Evolutionary conservation across 92 coral and sea anemone species (phyloP), one percentile per base, ranked within the genome.

Genomic region (Pocillopora grandis): DNA sequence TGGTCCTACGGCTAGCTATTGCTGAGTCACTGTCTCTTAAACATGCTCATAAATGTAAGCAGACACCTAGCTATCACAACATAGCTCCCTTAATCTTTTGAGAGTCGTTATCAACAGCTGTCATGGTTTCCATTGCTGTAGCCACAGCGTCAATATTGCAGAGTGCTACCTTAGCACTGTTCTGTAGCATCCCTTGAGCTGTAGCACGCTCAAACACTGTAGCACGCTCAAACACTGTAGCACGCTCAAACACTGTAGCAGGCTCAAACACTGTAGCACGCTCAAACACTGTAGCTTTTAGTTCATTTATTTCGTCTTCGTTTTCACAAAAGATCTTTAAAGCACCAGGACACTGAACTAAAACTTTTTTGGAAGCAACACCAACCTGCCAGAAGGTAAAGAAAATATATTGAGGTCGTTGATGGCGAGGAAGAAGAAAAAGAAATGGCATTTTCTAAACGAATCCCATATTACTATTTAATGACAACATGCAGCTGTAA

Each of bases 11-110:
- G 52, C 52, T 1, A 42, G 52, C 52, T 42, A 42, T 7, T 42
- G 52, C 52, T 7, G 8, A 7, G 52, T 42, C 8, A 42, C 8
- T 42, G 52, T 7, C 52, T 42, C 52, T 3, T 3, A 42, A 7
- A 7, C 52, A 42, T 42, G 52, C 5, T 42, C 12, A 27, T 67
- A 31, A 12, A 14, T 14, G 33, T 0, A 14, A 69, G 56, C 56
- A 36, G 48, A 5, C 42, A 36, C 8, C n/a, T 31, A 35, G 55
- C 79, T 83, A 93, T 96, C 98, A 96, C 13, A 94, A 83, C 96
- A 96, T 92, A 9, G 98, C 98, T n/a, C 98, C 98, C 82, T 96
- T 96, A 66, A 96, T 94, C 82, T 90, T 96, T 83, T 94, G 94
- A 80, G 91, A 96, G 78, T 96, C 94, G 78, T 91, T 94, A 15